Evolutionary conservation across 2,797 vertebrate species (phyloP), one percentile per base, ranked within the genome.

Genomic region (Notolabrus celidotus): DNA sequence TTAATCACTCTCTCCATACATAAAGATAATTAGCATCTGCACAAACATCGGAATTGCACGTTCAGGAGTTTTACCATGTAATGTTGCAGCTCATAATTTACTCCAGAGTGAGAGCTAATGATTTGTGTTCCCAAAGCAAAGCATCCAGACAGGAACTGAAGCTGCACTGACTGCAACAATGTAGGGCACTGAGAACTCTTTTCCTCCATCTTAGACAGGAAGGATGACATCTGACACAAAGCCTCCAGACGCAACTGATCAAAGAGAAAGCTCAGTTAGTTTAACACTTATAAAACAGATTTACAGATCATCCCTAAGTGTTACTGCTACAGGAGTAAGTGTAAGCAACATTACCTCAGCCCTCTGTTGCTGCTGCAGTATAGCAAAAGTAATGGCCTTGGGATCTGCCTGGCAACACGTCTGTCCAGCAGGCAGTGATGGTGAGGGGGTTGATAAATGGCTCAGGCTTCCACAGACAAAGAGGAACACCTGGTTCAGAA

Each of bases 81-180:
- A 87, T 95, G 94, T 67, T 94, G 88, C 60, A 87, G 86, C 54
- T 94, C 92, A 34, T 93, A 93, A 70, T 85, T 77, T 62, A 82
- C 71, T 25, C 83, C 90, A 10, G 85, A 67, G 56, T 81, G 78
- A 63, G 89, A 85, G 38, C 82, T 80, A 16, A 93, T 87, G 36
- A 89, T 89, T 43, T 93, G 91, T 19, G 91, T 91, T 71, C 92
- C 94, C 59, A 95, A 85, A 29, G 86, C 86, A 23, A 95, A 95
- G 79, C 94, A 95, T 46, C 95, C 95, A 2, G 93, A 94, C 19
- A 95, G 90, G 57, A 95, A 95, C 76, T 95, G 94, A 36, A 95
- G 92, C 86, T 95, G 94, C 75, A 93, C 94, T 0, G 95, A 95
- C 85, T 94, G 91, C 82, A 95, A 43, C 49, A 95, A 80, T 0